Evolutionary conservation across 2,888 invertebrate genomes (phyloP).

Genomic region (Temnothorax unifasciatus): DNA sequence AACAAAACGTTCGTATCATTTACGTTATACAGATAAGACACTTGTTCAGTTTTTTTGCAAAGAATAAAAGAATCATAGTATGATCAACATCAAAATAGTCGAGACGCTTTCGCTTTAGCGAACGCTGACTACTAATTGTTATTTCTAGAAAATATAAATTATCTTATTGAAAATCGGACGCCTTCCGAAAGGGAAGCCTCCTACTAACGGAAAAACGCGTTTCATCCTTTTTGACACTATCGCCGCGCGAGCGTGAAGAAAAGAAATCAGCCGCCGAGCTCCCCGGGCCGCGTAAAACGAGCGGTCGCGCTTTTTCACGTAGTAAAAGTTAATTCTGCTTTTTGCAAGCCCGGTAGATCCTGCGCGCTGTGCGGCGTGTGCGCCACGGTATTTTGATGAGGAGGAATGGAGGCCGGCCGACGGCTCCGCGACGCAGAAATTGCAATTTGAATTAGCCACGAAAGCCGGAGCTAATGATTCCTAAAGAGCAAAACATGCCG

Average conservation of each 20-base stretch:
- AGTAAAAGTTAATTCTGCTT: conserved; percentile 82
- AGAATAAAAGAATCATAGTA: too few relatives aligned
- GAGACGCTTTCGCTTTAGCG: background rate
- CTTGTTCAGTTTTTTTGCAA: background rate
- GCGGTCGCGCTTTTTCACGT: conserved; percentile 73
- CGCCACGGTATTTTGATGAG: conserved; percentile 86
- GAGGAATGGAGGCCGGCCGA: conserved; percentile 64
- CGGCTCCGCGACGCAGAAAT: conserved; percentile 76
- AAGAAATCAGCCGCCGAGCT: conserved; percentile 35
- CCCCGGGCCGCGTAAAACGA: conserved; percentile 55
- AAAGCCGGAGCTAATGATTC: conserved; percentile 85
- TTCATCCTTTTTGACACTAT: conserved; percentile 6
- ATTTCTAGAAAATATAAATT: background rate
- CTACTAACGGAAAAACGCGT: background rate
- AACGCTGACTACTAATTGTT: background rate
- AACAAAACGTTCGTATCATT: background rate
- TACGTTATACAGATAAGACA: background rate
- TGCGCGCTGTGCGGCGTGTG: conserved; percentile 73
- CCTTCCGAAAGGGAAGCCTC: background rate
- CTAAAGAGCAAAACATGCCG: conserved; percentile 83
- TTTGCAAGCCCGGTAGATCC: conserved; percentile 73
- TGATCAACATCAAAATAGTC: background rate
- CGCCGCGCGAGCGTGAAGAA: conserved; percentile 45
- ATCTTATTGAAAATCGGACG: background rate
- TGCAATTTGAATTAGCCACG: conserved; percentile 85